Conservation (phyloP, 2,888 invertebrate species). For the Epinotia bilunana region DNA sequence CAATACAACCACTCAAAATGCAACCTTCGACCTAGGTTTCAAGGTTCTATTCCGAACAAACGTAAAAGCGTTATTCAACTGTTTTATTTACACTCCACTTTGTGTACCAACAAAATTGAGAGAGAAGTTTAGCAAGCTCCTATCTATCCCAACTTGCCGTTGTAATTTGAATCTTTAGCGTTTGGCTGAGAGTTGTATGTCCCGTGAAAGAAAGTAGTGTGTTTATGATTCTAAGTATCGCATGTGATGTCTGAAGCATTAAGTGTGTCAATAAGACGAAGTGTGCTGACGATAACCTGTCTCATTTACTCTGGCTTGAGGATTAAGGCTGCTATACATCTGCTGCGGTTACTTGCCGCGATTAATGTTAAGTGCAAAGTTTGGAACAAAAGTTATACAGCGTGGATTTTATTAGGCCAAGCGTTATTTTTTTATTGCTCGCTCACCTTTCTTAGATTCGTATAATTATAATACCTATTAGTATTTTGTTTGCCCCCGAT, state of each 20-base stretch:
- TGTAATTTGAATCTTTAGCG: neutral
- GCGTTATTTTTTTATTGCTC: too few species aligned
- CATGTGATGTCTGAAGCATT: slow-evolving; percentile 14
- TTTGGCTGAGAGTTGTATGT: neutral
- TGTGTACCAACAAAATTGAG: neutral
- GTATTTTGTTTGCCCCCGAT: too few species aligned
- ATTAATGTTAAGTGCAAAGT: too few species aligned
- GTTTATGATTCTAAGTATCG: slow-evolving; percentile 11
- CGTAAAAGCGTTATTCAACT: neutral
- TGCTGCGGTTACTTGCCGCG: neutral
- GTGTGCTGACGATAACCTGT: slow-evolving; percentile 15
- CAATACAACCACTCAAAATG: neutral
- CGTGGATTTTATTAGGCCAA: too few species aligned
- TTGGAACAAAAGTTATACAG: too few species aligned
- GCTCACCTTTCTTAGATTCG: too few species aligned
- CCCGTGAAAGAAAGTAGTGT: neutral
- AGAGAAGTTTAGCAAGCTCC: neutral
- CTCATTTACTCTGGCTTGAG: neutral
- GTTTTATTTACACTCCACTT: neutral
- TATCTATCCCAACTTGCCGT: neutral
- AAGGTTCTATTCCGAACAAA: slow-evolving; percentile 1
- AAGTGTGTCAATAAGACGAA: slow-evolving; percentile 16
- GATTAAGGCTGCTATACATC: slow-evolving; percentile 1
- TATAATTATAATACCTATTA: too few species aligned
- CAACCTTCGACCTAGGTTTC: neutral